A percentile compares a stretch with the other conserved stretches of the same genome.
Evolutionary conservation across 2,113 vertebrate genomes (phyloP).

Genomic region (Balaenoptera acutorostrata): DNA sequence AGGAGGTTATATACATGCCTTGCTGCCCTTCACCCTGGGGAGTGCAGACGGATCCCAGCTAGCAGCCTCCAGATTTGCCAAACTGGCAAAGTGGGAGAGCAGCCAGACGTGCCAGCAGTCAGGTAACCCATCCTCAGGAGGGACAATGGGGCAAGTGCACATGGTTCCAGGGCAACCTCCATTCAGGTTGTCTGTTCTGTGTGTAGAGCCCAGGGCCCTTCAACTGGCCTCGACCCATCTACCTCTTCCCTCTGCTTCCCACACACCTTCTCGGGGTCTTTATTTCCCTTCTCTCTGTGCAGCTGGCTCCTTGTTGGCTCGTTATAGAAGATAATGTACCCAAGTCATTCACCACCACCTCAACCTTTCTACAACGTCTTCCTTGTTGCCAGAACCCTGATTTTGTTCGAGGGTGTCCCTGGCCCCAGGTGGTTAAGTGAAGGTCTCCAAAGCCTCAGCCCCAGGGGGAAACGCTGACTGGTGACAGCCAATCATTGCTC

Average conservation of each 20-base stretch:
- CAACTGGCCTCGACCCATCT: neutral
- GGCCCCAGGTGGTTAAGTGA: neutral
- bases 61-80: neutral
- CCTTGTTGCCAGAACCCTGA: neutral
- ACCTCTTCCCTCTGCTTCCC: neutral
- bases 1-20: too few relatives aligned
- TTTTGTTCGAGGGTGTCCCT: neutral
- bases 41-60: neutral
- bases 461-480: neutral
- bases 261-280: neutral
- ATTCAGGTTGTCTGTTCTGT: neutral
- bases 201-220: neutral
- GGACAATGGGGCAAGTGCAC: neutral
- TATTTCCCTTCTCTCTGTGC: neutral
- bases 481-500: neutral
- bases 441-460: neutral
- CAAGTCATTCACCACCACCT: neutral
- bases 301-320: neutral
- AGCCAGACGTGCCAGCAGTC: neutral
- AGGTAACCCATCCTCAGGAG: neutral
- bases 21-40: neutral
- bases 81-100: neutral
- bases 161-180: neutral
- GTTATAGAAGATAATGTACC: neutral
- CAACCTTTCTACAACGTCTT: neutral